Percentiles rank a stretch among this genome's conserved stretches.
phyloP scores from a whole-genome alignment of 2,113 vertebrate species.

The Hemibagrus wyckioides region DNA sequence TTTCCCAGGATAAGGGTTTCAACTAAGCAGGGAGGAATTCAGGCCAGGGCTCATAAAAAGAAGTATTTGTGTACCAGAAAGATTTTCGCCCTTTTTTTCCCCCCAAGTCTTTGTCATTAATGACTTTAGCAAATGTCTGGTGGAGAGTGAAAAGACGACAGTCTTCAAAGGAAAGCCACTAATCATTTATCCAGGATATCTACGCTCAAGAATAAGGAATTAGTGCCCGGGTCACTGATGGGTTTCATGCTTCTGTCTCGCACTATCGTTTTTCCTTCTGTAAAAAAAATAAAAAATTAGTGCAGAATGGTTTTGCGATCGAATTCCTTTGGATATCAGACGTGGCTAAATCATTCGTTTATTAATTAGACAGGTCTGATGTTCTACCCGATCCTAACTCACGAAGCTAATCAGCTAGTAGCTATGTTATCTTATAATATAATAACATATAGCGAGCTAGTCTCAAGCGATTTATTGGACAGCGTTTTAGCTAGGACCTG shows the following conservation, averaged over 20 bases:
- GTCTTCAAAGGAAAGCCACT: slow-evolving; percentile 73
- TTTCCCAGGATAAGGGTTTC: slow-evolving; percentile 74
- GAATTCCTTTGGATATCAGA: neutral
- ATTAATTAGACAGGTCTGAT: too few relatives aligned
- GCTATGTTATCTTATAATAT: too few relatives aligned
- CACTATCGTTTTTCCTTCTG: slow-evolving; percentile 20
- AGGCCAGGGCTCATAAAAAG: slow-evolving; percentile 72
- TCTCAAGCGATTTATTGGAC: neutral
- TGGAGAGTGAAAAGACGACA: slow-evolving; percentile 65
- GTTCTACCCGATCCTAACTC: neutral
- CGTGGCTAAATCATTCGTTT: neutral
- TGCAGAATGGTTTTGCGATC: slow-evolving; percentile 64
- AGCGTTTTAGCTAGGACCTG: neutral
- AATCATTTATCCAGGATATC: slow-evolving; percentile 80
- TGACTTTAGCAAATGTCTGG: slow-evolving; percentile 80
- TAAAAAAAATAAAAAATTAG: slow-evolving; percentile 69
- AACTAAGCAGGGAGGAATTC: slow-evolving; percentile 73
- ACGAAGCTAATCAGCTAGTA: neutral
- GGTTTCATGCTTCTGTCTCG: slow-evolving; percentile 59
- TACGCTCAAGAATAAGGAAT: slow-evolving; percentile 75
- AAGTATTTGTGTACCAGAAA: slow-evolving; percentile 76
- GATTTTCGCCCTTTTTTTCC: slow-evolving; percentile 69
- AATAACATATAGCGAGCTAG: too few relatives aligned
- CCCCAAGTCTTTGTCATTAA: slow-evolving; percentile 76
- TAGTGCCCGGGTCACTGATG: slow-evolving; percentile 67